Conservation (phyloP, 2,888 invertebrate genomes). For the Cremastobaeus sp. region DNA sequence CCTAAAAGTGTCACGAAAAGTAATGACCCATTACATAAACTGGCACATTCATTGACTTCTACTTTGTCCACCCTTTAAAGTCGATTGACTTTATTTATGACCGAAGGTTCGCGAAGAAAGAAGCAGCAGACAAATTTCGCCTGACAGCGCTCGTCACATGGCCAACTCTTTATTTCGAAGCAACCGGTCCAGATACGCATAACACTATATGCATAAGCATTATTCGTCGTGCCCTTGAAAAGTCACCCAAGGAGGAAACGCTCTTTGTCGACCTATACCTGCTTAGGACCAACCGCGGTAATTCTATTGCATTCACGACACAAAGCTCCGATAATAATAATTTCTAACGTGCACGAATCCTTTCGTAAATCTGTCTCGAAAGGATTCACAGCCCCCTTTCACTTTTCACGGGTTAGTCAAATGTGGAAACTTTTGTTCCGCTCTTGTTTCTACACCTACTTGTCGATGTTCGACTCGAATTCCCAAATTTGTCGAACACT, state of each 20-base stretch:
- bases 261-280: slow-evolving; percentile 41
- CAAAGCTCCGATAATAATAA: slow-evolving; percentile 44
- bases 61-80: too few species aligned
- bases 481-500: too few species aligned
- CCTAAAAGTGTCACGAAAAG: slow-evolving; percentile 25
- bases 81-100: slow-evolving; percentile 28
- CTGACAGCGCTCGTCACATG: too few species aligned
- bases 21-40: slow-evolving; percentile 30
- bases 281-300: slow-evolving; percentile 32
- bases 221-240: slow-evolving; percentile 16
- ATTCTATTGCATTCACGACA: slow-evolving; percentile 35
- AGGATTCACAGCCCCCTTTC: slow-evolving; percentile 37
- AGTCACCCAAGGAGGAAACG: slow-evolving; percentile 31
- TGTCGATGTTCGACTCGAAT: too few species aligned
- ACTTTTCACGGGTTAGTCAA: too few species aligned
- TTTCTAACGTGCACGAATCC: slow-evolving; percentile 35
- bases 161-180: slow-evolving; percentile 40
- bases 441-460: too few species aligned
- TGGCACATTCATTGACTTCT: not conserved
- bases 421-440: too few species aligned
- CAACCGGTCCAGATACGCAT: slow-evolving; percentile 33
- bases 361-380: slow-evolving; percentile 52
- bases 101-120: not conserved
- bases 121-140: slow-evolving; percentile 26
- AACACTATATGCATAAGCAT: slow-evolving; percentile 13